phyloP scores from a whole-genome alignment of 2,113 vertebrate species.

The Odocoileus hemionus region DNA sequence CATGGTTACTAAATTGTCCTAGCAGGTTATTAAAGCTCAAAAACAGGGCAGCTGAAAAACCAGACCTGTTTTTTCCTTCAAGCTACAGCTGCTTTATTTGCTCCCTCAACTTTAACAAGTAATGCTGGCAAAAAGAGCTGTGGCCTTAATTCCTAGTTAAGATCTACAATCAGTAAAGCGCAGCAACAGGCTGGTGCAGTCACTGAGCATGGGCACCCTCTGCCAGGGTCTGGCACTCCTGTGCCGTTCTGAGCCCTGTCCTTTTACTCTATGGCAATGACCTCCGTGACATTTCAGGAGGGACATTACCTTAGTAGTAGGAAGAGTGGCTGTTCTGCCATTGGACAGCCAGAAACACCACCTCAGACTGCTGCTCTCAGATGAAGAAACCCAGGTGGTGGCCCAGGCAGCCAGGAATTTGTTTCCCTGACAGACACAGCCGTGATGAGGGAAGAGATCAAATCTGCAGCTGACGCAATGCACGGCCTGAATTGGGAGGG shows the following conservation, averaged over 20 bases:
- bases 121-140: not conserved
- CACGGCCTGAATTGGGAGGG: not conserved
- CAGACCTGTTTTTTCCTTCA: not conserved
- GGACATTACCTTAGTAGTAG: not conserved
- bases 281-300: not conserved
- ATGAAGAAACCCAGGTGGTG: not conserved
- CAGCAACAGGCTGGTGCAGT: rapidly evolving
- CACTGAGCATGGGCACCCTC: not conserved
- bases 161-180: not conserved
- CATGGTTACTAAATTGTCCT: not conserved
- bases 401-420: too few species aligned
- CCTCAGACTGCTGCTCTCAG: not conserved
- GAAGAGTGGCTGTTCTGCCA: not conserved
- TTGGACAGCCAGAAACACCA: not conserved
- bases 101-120: not conserved
- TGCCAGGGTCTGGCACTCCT: not conserved
- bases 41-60: not conserved
- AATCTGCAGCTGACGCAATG: not conserved
- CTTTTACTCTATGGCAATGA: not conserved
- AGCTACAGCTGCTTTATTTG: not conserved
- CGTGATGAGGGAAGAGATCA: not conserved
- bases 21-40: not conserved
- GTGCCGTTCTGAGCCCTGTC: not conserved
- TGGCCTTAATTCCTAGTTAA: not conserved
- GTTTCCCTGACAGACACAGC: not conserved